Evolutionary conservation across 2,113 vertebrate species (phyloP), one percentile per base, ranked within the genome.

Genomic region (Bubo scandiacus): DNA sequence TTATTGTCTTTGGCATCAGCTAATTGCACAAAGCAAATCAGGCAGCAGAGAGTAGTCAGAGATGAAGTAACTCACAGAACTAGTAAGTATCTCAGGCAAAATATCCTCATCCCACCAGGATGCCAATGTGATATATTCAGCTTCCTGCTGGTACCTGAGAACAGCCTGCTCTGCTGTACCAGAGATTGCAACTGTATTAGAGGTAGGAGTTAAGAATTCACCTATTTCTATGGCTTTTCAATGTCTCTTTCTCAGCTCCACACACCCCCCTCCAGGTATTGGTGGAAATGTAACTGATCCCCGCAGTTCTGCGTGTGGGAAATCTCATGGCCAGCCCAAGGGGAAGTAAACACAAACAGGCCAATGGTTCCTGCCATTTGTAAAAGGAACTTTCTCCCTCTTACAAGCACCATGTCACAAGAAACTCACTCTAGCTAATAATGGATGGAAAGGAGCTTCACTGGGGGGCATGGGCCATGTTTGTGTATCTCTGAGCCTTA

Each of bases 21-120:
- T 45, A 66, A 40, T n/a, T 27, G 49, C 81, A 34, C 5, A 0
- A 30, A 55, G 61, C 54, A 18, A 47, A 36, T 5, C 12, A 36
- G 26, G 25, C 42, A 49, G 49, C 3, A 2, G 68, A 8, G 79
- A 32, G 36, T 3, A 20, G 34, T 8, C 9, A 4, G 51, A 11
- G 45, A 6, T 1, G 4, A 29, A 25, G 17, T 3, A 52, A 34
- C 38, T 30, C 51, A 3, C 0, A 1, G 32, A 57, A 5, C 10
- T 13, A 15, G 25, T 9, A 21, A 29, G 25, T 4, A 10, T 6
- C 67, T 40, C 15, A 2, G 36, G n/a, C 7, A 18, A 42, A n/a
- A 20, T 5, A 20, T 11, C 45, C 68, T n/a, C 47, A 15, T 30
- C 38, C 81, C 45, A 22, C 9, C 67, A 16, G 23, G 59, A 12